These are phyloP conservation scores for Eurystomus gularis DNA, from an alignment of 2,113 vertebrate genomes.

Conservation along the genomic window DNA sequence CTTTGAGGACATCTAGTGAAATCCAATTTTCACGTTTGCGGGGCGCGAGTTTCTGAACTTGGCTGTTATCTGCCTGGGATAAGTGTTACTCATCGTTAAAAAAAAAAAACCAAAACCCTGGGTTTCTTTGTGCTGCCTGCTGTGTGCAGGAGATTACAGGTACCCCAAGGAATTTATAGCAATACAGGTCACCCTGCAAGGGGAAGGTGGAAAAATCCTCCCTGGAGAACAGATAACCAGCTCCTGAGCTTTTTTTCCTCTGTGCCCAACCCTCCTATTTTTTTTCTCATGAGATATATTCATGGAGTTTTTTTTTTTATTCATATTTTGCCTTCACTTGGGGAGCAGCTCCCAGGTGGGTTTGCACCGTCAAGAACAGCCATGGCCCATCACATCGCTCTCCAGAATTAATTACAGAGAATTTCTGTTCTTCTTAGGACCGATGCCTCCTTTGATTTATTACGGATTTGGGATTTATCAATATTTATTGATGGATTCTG, in stretches of 20 bases:
- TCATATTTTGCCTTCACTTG: background rate
- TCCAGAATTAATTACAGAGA: background rate
- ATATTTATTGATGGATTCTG: background rate
- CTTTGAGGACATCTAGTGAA: background rate
- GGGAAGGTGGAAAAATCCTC: background rate
- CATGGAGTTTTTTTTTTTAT: too few species aligned
- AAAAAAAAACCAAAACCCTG: background rate
- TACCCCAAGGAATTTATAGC: background rate
- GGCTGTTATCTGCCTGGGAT: background rate
- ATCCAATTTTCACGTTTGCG: background rate
- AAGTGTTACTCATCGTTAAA: background rate
- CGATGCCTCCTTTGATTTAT: background rate
- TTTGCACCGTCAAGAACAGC: background rate
- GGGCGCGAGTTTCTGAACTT: background rate
- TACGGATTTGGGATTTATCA: background rate
- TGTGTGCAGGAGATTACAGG: background rate
- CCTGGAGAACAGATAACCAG: background rate
- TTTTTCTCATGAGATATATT: background rate
- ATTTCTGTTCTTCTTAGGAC: background rate
- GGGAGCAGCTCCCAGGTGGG: background rate
- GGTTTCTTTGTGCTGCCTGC: background rate
- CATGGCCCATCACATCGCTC: fast-evolving
- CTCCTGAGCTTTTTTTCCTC: background rate
- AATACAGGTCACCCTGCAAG: background rate
- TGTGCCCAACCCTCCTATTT: background rate